These are phyloP conservation scores for Lytechinus variegatus DNA, from an alignment of 35 echinoderm and acorn worm genomes.

Conservation along the genomic window DNA sequence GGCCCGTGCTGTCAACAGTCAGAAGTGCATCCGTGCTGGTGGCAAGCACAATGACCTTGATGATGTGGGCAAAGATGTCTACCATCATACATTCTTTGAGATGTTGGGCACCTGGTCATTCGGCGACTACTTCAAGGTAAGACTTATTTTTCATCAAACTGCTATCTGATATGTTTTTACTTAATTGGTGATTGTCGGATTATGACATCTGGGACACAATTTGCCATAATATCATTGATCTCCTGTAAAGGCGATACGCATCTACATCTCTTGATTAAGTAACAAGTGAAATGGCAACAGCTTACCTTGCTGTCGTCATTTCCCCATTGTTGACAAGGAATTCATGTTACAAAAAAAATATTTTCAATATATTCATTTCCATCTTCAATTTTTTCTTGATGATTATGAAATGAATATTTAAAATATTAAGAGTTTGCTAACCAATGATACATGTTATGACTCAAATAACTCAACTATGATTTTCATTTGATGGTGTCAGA, in stretches of 20 bases:
- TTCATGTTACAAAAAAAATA: no score
- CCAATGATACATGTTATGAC: background rate
- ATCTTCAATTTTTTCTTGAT: background rate
- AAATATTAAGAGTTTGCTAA: background rate
- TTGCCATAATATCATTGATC: no score
- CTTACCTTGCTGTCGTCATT: no score
- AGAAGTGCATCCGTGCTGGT: constrained; percentile 98
- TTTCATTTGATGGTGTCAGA: constrained; percentile 29
- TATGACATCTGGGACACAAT: no score
- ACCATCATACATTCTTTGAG: constrained; percentile 99
- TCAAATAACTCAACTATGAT: background rate
- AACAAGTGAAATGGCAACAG: no score
- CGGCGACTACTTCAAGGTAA: constrained; percentile 98
- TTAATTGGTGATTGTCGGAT: no score
- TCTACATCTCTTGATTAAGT: no score
- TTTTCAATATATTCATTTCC: no score
- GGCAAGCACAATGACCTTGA: constrained; percentile 99
- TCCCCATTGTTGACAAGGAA: no score
- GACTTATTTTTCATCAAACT: background rate
- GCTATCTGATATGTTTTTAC: no score
- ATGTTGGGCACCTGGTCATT: constrained; percentile 99
- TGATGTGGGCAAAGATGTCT: constrained; percentile 95
- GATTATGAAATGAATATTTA: background rate
- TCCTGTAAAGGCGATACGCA: no score
- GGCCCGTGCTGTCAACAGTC: constrained; percentile 82